Base-by-base conservation (phyloP, 1,140 invertebrate genomes). In the Mycetomoellerius zeteki region DNA sequence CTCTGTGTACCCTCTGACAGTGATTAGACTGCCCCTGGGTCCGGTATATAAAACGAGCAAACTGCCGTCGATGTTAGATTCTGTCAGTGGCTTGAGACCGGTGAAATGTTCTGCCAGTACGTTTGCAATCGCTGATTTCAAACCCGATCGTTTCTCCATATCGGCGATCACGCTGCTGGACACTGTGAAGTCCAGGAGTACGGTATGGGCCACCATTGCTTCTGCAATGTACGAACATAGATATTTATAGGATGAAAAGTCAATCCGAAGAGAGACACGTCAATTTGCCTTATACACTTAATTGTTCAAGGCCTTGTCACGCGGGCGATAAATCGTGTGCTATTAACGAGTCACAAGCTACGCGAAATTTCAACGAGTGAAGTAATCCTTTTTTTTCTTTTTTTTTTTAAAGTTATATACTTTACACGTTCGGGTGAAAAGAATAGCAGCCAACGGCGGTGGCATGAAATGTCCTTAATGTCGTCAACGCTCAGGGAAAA, bases 161-260 rank as follows among this genome's bases (percentile, higher is more conserved):
- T 97, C 97, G 64, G 95, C 95, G 37, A 98, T 95, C 54, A 96
- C 96, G 60, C 96, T 96, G 6, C 97, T 96, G 88, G 98, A 97
- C 71, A 98, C 95, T 4, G 97, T 97, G 92, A 98, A 98, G 96
- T 98, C 98, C 86, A 98, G 94, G 56, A 98, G 95, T 90, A 98
- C 96, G 58, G 97, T 98, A 94, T 98, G 97, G n/a, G 97, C 97
- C 89, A 97, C 97, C 98, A 98, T 98, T 47, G 60, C 87, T 84
- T 77, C 88, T 90, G 37, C n/a, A 69, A 69, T 24, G 65, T 27
- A 19, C 14, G 37, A 19, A 47, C 21, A 77, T 24, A 87, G 4
- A 19, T 81, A 50, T 50, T 43, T 43, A 12, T 67, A 60, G 33
- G n/a, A 24, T 60, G 8, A 6, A 8, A 64, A 21, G 24, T 78